Evolutionary conservation across 2,888 invertebrate species (phyloP).

Genomic region (Chaetogeoica ovagalla): DNA sequence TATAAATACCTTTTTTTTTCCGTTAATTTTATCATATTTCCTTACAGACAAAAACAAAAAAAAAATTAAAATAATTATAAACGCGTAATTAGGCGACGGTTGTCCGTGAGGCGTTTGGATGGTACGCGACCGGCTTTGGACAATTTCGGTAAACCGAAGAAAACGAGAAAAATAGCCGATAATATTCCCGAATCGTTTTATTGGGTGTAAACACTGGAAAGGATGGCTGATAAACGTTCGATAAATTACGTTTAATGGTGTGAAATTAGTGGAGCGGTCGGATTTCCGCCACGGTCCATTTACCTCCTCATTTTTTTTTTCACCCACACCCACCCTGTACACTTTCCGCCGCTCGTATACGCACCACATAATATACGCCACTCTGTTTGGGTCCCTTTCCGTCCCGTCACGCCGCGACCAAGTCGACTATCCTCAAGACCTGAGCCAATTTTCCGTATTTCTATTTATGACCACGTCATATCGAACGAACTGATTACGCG

Average conservation of each 20-base stretch:
- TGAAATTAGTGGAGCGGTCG: slow-evolving; percentile 52
- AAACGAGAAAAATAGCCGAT: slow-evolving; percentile 12
- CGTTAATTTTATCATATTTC: no score
- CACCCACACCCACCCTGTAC: background rate
- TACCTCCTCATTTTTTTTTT: slow-evolving; percentile 40
- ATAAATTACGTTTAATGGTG: slow-evolving; percentile 53
- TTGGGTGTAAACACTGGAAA: slow-evolving; percentile 53
- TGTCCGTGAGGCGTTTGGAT: background rate
- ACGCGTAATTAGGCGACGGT: background rate
- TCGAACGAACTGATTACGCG: background rate
- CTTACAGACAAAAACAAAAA: no score
- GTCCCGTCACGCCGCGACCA: background rate
- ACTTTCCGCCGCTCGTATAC: background rate
- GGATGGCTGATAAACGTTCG: slow-evolving; percentile 51
- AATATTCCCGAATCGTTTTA: slow-evolving; percentile 50
- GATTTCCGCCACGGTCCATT: slow-evolving; percentile 51
- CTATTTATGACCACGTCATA: background rate
- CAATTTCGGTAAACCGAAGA: slow-evolving; percentile 5
- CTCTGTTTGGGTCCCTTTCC: no score
- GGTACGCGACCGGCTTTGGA: background rate
- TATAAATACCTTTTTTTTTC: no score
- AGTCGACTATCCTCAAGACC: background rate
- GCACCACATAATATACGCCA: background rate
- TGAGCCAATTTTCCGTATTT: slow-evolving; percentile 26
- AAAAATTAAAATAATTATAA: no score